Conservation (phyloP, 2,888 invertebrate species). For the Pilophorus perplexus region DNA sequence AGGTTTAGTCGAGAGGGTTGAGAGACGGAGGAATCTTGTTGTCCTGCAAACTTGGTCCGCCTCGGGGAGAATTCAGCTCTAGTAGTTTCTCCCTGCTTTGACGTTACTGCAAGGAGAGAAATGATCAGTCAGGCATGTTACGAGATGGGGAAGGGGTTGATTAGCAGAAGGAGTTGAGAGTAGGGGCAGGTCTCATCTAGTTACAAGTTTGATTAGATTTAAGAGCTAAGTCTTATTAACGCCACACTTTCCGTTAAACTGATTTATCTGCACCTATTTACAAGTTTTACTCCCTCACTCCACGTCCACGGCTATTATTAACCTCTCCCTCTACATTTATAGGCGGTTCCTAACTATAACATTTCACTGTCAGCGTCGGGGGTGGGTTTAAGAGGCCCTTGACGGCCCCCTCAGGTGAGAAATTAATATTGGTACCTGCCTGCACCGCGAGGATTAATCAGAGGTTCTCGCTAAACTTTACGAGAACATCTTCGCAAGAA, state of each 20-base stretch:
- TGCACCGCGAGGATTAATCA: background rate
- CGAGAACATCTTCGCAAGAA: too few species aligned
- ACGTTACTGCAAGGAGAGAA: background rate
- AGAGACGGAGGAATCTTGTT: too few species aligned
- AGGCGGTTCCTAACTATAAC: background rate
- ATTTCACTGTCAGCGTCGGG: constrained; percentile 15
- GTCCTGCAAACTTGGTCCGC: too few species aligned
- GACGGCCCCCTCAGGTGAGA: background rate
- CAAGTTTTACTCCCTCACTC: background rate
- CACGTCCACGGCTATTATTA: background rate
- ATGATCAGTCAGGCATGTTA: constrained; percentile 16
- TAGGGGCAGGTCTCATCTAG: constrained; percentile 21
- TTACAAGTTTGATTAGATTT: constrained; percentile 39
- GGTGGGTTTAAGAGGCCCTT: too few species aligned
- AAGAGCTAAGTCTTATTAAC: constrained; percentile 38
- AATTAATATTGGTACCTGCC: background rate
- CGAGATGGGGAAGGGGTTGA: constrained; percentile 9
- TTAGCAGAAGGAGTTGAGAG: background rate
- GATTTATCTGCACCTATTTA: constrained; percentile 32
- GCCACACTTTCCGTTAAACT: constrained; percentile 31
- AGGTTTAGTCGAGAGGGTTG: too few species aligned
- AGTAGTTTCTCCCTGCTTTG: background rate
- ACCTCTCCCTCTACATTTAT: background rate
- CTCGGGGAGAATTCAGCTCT: too few species aligned
- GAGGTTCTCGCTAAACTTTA: background rate